Evolutionary conservation across 2,113 vertebrate genomes (phyloP), one percentile per base, ranked within the genome.

Genomic region (Ptilonorhynchus violaceus): DNA sequence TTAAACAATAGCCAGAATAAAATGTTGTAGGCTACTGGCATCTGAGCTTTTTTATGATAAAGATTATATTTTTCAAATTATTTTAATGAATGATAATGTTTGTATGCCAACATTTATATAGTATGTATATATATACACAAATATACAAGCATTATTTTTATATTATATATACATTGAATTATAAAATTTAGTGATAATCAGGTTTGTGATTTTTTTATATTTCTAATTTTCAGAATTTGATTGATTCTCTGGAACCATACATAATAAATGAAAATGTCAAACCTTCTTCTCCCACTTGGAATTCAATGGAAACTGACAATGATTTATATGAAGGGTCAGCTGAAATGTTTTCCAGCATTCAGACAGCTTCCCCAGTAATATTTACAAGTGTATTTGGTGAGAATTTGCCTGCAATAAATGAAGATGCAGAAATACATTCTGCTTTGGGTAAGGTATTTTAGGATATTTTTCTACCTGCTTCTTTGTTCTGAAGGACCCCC

Each of bases 321-420:
- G 96, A 76, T 46, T 97, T 98, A 30, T 98, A 97, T 79, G 98
- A 98, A 97, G 98, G 99, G 70, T 98, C 97, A 33, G 98, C 97
- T 83, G 98, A 99, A 66, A 95, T 98, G 81, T 97, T 97, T 95
- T 94, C 97, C 46, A 97, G 97, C 86, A 90, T 98, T 47, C 98
- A 98, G 24, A 97, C 98, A 3, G 74, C 95, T 82, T 98, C 99
- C 85, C 97, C 98, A 5, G 96, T 98, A 80, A 94, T 92, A 77
- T 98, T 98, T 90, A 97, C 97, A 74, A 97, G 64, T 49, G 67
- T 96, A 20, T 88, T 94, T 78, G 91, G 70, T 72, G 78, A 86
- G 46, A 93, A 95, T 81, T 96, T 98, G 35, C 95, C 96, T 85
- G 60, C 9, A 31, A 69, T 89, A 56, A 94, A 74, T 14, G 92